Percentiles rank a stretch among this genome's conserved stretches.
Conservation (phyloP, 1,140 invertebrate species). For the Formica selysi region DNA sequence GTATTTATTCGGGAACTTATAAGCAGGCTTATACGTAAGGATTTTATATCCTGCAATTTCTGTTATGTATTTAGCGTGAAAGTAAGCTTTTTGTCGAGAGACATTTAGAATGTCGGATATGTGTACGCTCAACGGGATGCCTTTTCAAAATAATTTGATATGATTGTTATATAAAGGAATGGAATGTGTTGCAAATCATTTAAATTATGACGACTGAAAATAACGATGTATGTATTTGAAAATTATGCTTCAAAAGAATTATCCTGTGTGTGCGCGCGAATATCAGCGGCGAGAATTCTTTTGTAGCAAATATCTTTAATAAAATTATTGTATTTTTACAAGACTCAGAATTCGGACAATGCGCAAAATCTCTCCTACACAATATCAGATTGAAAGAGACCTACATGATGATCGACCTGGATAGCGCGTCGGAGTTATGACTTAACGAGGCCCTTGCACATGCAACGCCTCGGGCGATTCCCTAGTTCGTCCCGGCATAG, state of each 20-base stretch:
- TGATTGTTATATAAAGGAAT: neutral
- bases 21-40: slow-evolving; percentile 10
- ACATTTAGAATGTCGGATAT: neutral
- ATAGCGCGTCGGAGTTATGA: slow-evolving; percentile 31
- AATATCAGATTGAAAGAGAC: slow-evolving; percentile 31
- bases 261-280: neutral
- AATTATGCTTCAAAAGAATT: neutral
- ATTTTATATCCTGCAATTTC: slow-evolving; percentile 34
- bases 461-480: slow-evolving; percentile 43
- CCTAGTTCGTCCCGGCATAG: slow-evolving; percentile 44
- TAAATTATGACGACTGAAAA: neutral
- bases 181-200: neutral
- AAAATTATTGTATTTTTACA: neutral
- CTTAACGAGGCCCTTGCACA: slow-evolving; percentile 43
- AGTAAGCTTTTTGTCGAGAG: slow-evolving; percentile 10
- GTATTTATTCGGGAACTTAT: slow-evolving; percentile 70
- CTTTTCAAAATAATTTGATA: slow-evolving; percentile 27
- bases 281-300: neutral
- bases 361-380: neutral
- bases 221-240: neutral
- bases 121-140: neutral
- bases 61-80: slow-evolving; percentile 17
- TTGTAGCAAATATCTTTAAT: neutral
- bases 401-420: slow-evolving; percentile 28
- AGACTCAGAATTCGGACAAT: neutral